Evolutionary conservation across 2,888 invertebrate genomes (phyloP).

Genomic region (Eupithecia vulgata): DNA sequence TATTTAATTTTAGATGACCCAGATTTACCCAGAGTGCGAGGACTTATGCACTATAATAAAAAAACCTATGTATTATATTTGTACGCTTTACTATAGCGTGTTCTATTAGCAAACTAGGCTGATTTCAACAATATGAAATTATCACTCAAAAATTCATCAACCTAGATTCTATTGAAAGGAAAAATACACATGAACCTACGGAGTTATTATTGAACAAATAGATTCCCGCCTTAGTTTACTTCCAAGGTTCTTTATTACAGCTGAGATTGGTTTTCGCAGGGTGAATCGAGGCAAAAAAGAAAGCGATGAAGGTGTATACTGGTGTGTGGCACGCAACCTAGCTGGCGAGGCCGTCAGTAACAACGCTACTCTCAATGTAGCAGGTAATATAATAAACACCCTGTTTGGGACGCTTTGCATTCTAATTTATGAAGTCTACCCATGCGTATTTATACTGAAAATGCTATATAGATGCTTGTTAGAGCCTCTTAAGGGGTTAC

Average conservation of each 20-base stretch:
- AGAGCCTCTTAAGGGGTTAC: background rate
- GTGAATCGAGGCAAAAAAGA: conserved; percentile 98
- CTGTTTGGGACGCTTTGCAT: background rate
- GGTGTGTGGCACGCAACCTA: conserved; percentile 97
- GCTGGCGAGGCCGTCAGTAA: conserved; percentile 94
- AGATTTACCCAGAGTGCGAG: no score
- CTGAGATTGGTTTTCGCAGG: conserved; percentile 63
- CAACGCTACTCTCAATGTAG: conserved; percentile 97
- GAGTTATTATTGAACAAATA: conserved; percentile 16
- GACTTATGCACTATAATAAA: no score
- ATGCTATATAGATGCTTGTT: background rate
- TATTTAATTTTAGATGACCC: no score
- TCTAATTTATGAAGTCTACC: conserved; percentile 1
- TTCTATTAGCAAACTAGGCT: background rate
- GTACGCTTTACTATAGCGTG: background rate
- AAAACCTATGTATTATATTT: no score
- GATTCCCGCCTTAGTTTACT: conserved; percentile 19
- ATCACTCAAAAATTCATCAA: background rate
- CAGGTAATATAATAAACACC: conserved; percentile 84
- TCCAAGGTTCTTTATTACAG: conserved; percentile 19
- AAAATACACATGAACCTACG: conserved; percentile 13
- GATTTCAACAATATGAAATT: background rate
- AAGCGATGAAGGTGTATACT: conserved; percentile 97
- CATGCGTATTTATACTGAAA: background rate
- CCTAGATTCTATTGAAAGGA: background rate